phyloP scores from a whole-genome alignment of 2,888 invertebrate species.

The Argyra leucocephala region DNA sequence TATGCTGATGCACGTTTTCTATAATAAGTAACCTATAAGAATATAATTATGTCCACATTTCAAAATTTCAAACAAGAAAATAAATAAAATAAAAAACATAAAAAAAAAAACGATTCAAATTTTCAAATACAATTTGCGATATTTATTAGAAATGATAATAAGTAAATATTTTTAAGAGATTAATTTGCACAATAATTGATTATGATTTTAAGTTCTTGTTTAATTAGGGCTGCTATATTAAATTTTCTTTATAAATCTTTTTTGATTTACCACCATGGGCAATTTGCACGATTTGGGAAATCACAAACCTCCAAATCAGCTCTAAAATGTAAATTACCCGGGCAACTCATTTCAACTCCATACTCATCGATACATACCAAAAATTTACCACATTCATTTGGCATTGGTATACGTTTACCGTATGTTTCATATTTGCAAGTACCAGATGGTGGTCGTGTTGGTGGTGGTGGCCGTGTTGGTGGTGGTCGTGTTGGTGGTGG shows the following conservation, averaged over 20 bases:
- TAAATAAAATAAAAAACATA: too few relatives aligned
- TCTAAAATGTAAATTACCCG: background rate
- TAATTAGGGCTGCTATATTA: background rate
- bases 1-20: too few relatives aligned
- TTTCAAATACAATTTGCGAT: too few relatives aligned
- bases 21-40: too few relatives aligned
- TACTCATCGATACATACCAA: slow-evolving; percentile 31
- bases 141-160: too few relatives aligned
- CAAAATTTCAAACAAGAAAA: too few relatives aligned
- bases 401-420: slow-evolving; percentile 27
- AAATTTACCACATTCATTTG: slow-evolving; percentile 30
- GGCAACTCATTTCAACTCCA: background rate
- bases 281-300: background rate
- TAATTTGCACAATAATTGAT: too few relatives aligned
- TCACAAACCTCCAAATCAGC: background rate
- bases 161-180: too few relatives aligned
- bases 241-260: background rate
- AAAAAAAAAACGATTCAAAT: too few relatives aligned
- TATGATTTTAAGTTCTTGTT: too few relatives aligned
- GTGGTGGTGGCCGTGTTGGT: slow-evolving; percentile 14
- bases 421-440: slow-evolving; percentile 21
- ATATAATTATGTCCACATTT: too few relatives aligned
- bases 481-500: slow-evolving; percentile 19
- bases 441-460: slow-evolving; percentile 10
- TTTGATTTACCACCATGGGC: background rate